phyloP scores from a whole-genome alignment of 2,888 invertebrate species.

The Leptinotarsa rubiginosa region DNA sequence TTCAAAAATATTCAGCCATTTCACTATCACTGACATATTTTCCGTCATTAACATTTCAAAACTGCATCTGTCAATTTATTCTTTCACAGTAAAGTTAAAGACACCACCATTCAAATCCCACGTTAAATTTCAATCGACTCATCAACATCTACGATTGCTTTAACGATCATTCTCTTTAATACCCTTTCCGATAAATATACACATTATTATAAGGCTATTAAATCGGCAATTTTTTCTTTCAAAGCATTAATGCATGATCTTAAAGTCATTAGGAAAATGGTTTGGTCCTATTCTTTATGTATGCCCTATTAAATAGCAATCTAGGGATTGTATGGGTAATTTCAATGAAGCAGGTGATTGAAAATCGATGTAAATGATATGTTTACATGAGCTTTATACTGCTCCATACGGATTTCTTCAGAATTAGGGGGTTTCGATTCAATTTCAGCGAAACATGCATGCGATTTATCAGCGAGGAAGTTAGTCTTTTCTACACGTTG shows the following conservation, averaged over 20 bases:
- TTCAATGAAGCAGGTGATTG: conserved; percentile 17
- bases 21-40: not conserved
- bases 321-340: conserved; percentile 25
- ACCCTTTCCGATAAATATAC: not conserved
- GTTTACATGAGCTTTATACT: not conserved
- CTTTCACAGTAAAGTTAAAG: not conserved
- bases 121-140: conserved; percentile 20
- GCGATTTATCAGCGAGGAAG: too few relatives aligned
- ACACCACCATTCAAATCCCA: conserved; percentile 9
- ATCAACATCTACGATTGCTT: not conserved
- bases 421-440: not conserved
- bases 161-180: conserved; percentile 17
- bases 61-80: not conserved
- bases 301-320: conserved; percentile 27
- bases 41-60: not conserved
- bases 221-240: conserved; percentile 14
- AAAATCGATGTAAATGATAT: conserved; percentile 50
- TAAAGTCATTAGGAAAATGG: conserved; percentile 23
- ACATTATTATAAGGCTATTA: conserved; percentile 23
- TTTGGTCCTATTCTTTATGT: conserved; percentile 17
- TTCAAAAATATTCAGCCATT: too few relatives aligned
- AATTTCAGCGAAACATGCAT: not conserved
- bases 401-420: not conserved
- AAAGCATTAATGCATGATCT: conserved; percentile 21
- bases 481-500: too few relatives aligned